These are phyloP conservation scores for Apostichopus californicus DNA, from an alignment of 35 echinoderm and acorn worm genomes.

Conservation along the genomic window DNA sequence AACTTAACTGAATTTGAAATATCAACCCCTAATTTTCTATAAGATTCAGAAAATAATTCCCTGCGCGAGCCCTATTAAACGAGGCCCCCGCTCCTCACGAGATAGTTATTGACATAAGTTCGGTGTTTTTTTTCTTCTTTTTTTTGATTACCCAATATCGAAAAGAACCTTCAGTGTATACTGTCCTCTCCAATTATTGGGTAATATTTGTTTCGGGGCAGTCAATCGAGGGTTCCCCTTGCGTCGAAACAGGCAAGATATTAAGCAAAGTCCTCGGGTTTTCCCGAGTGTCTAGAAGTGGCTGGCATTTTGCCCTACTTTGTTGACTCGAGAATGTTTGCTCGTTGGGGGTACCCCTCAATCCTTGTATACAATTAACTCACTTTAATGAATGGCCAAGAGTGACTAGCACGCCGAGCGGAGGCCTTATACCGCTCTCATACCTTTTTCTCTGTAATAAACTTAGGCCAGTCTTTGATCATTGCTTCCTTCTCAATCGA, in stretches of 20 bases:
- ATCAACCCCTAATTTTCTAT: neutral
- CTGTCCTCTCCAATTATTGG: constrained; percentile 17
- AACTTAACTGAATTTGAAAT: constrained; percentile 24
- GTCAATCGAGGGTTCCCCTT: constrained; percentile 1
- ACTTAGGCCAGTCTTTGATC: constrained; percentile 33
- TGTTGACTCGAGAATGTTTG: constrained; percentile 33
- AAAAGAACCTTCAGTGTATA: neutral
- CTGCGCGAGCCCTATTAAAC: constrained; percentile 12
- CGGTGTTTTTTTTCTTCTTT: neutral
- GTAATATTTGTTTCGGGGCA: constrained; percentile 21
- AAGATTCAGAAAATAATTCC: constrained; percentile 14
- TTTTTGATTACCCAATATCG: constrained; percentile 15
- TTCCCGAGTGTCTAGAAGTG: constrained; percentile 36
- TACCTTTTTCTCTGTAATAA: constrained; percentile 29
- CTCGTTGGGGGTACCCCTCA: constrained; percentile 36
- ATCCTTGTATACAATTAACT: constrained; percentile 43
- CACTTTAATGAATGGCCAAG: constrained; percentile 36
- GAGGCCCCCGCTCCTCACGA: constrained; percentile 1
- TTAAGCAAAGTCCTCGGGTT: neutral
- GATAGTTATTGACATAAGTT: constrained; percentile 19
- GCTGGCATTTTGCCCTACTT: constrained; percentile 24
- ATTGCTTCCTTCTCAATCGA: constrained; percentile 40
- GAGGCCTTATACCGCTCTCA: constrained; percentile 17
- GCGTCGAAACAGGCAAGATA: constrained; percentile 8
- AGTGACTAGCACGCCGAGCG: constrained; percentile 16